These are phyloP conservation scores for Caenorhabditis sp. DNA, from an alignment of 2,888 invertebrate species.

Conservation along the genomic window DNA sequence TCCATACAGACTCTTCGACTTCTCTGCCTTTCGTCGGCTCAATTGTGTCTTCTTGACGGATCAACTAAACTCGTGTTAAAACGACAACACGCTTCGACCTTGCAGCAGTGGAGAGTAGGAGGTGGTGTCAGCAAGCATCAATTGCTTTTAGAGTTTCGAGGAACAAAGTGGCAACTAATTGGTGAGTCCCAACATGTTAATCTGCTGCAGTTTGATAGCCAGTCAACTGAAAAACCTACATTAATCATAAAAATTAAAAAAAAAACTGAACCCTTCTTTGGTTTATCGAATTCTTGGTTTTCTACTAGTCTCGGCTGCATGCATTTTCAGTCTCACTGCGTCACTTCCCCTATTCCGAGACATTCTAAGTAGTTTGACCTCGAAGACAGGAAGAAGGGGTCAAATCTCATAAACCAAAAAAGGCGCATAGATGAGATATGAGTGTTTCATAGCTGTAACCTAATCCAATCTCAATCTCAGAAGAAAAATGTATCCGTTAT, in stretches of 20 bases:
- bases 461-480: constrained; percentile 2
- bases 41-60: constrained; percentile 86
- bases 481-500: constrained; percentile 72
- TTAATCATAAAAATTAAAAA: too few relatives aligned
- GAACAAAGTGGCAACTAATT: constrained; percentile 86
- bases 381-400: neutral
- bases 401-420: constrained; percentile 7
- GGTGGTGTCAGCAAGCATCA: constrained; percentile 87
- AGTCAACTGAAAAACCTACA: too few relatives aligned
- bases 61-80: constrained; percentile 86
- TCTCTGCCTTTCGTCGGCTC: constrained; percentile 86
- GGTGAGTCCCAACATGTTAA: too few relatives aligned
- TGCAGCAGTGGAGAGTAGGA: constrained; percentile 87
- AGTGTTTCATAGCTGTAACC: constrained; percentile 13
- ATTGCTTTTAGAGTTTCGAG: constrained; percentile 86
- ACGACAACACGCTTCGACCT: constrained; percentile 84
- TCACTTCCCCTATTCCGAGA: neutral
- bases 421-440: neutral
- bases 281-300: too few relatives aligned
- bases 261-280: neutral
- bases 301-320: neutral
- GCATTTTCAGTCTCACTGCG: neutral
- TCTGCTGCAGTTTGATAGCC: too few relatives aligned
- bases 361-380: constrained; percentile 9
- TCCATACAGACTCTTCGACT: constrained; percentile 85